A percentile compares a stretch with the other conserved stretches of the same genome.
These are phyloP conservation scores for Noctua janthina DNA, from an alignment of 2,888 invertebrate species.

Conservation along the genomic window DNA sequence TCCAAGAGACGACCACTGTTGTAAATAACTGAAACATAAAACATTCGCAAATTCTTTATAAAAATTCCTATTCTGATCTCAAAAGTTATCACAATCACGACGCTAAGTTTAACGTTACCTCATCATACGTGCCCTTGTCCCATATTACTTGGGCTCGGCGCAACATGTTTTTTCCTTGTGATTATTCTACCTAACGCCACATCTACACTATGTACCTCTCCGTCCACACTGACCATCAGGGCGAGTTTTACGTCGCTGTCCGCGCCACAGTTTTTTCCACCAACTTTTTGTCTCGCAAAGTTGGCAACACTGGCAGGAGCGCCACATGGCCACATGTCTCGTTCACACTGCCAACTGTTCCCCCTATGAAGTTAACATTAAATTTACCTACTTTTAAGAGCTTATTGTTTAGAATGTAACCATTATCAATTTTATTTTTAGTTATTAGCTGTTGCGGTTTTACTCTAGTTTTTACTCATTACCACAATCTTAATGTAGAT, in stretches of 20 bases:
- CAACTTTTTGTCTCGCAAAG: slow-evolving; percentile 77
- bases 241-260: slow-evolving; percentile 74
- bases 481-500: background rate
- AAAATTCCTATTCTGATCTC: background rate
- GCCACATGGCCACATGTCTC: slow-evolving; percentile 81
- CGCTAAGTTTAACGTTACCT: background rate
- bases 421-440: background rate
- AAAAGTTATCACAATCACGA: background rate
- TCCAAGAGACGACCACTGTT: background rate
- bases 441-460: background rate
- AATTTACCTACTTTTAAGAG: slow-evolving; percentile 66
- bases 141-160: no score
- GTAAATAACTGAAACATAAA: background rate
- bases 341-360: slow-evolving; percentile 57
- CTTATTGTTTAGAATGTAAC: slow-evolving; percentile 25
- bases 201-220: slow-evolving; percentile 50
- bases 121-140: no score
- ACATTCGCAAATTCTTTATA: background rate
- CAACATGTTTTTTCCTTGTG: no score
- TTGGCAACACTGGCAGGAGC: slow-evolving; percentile 77
- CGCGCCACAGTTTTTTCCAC: slow-evolving; percentile 71
- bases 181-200: slow-evolving; percentile 51
- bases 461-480: background rate
- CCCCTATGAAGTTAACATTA: slow-evolving; percentile 73
- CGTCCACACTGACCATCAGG: slow-evolving; percentile 69